Evolutionary conservation across 1,140 invertebrate genomes (phyloP), one percentile per base, ranked within the genome.

Genomic region (Mamestra configurata): DNA sequence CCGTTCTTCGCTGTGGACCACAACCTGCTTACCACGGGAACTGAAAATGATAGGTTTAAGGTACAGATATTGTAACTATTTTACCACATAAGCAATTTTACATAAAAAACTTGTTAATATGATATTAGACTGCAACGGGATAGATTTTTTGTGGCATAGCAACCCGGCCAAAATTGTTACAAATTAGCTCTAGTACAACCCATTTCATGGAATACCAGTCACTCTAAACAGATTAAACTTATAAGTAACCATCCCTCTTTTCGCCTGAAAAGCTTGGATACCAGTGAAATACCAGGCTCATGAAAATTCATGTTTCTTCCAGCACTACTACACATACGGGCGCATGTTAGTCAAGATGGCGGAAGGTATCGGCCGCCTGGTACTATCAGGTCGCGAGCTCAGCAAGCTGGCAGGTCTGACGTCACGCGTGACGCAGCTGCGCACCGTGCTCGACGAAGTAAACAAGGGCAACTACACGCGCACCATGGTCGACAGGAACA

Each of bases 281-380:
- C n/a, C n/a, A n/a, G n/a, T n/a, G n/a, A n/a, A n/a, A n/a, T n/a
- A n/a, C 10, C 20, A 18, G 7, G 0, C 7, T 51, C 7, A 18
- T 4, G 15, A 46, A 13, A 46, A 11, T 4, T 4, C 4, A 11
- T 1, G 15, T 37, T 66, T 10, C 53, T 84, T 73, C 81, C 86
- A 95, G 94, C 96, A 98, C 87, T 99, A 99, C 89, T 99, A 99
- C 92, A 99, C 98, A 13, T 98, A 98, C 95, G 99, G 99, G 0
- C 96, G 99, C 15, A 99, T 99, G 99, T 95, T 99, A 88, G 97
- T 99, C 2, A 99, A 99, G 92, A 96, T 99, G 94, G 99, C 99
- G 0, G 98, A 99, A 95, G 99, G 99, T 35, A 98, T 99, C 86
- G 99, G 99, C 7, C 96, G 99, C 53, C 95, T 99, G 24, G 98